Percentiles rank a stretch among this genome's conserved stretches.
phyloP scores from a whole-genome alignment of 2,113 vertebrate genomes.

The Riparia riparia region DNA sequence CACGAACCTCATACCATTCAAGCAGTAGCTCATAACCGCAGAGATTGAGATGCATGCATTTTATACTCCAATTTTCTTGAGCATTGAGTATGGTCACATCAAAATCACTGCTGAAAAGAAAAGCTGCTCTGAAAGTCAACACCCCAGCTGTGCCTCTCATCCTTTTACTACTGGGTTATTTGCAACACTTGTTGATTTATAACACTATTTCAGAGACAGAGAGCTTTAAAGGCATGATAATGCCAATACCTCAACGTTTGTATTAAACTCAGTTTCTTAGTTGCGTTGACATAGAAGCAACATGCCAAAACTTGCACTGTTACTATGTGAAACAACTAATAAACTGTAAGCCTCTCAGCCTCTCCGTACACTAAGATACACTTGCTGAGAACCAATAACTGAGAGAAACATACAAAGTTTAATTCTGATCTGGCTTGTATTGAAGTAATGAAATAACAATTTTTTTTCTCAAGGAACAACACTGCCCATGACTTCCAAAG shows the following conservation, averaged over 20 bases:
- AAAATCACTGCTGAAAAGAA: background rate
- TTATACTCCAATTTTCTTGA: background rate
- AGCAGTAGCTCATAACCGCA: background rate
- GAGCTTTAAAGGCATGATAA: background rate
- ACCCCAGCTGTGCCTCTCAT: background rate
- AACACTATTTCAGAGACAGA: background rate
- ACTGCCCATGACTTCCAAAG: background rate
- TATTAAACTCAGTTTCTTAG: background rate
- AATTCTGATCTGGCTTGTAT: background rate
- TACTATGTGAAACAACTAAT: background rate
- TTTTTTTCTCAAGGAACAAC: background rate
- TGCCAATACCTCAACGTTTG: background rate
- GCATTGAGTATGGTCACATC: background rate
- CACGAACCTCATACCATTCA: background rate
- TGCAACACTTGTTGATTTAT: background rate
- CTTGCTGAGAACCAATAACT: background rate
- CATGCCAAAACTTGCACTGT: background rate
- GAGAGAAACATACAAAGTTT: background rate
- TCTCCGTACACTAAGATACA: background rate
- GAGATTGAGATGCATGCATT: background rate
- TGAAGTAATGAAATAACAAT: background rate
- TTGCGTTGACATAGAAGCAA: background rate
- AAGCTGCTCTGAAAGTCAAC: background rate
- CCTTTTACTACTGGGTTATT: background rate
- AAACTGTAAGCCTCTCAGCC: background rate